phyloP scores from a whole-genome alignment of 2,888 invertebrate genomes.

The Sympetrum striolatum region DNA sequence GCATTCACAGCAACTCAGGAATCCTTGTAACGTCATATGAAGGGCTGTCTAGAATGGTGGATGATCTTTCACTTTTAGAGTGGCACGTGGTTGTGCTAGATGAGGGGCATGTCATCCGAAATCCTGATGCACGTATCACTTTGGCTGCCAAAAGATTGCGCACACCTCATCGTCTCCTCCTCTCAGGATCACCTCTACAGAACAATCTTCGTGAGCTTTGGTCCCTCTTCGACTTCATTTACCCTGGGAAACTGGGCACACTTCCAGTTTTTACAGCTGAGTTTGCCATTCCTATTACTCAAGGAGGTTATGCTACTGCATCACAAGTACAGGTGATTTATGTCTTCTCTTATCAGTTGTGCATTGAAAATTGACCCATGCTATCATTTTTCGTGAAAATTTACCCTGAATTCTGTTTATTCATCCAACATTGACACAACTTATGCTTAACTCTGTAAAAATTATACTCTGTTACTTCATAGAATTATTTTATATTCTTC shows the following conservation, averaged over 20 bases:
- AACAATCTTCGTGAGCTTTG: constrained; percentile 91
- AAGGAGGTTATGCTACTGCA: constrained; percentile 91
- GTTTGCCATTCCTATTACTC: constrained; percentile 87
- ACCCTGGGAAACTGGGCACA: constrained; percentile 88
- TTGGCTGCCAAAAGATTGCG: constrained; percentile 76
- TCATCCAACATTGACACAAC: background rate
- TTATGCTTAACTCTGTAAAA: too few relatives aligned
- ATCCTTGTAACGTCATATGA: constrained; percentile 86
- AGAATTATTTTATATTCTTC: too few relatives aligned
- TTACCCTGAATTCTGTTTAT: background rate
- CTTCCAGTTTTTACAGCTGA: constrained; percentile 83
- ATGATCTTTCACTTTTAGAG: constrained; percentile 69
- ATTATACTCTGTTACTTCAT: too few relatives aligned
- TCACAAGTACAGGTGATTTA: constrained; percentile 65
- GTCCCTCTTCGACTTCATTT: constrained; percentile 92
- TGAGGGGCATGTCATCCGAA: constrained; percentile 93
- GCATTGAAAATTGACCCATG: too few relatives aligned
- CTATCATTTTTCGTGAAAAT: too few relatives aligned
- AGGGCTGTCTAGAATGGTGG: constrained; percentile 76
- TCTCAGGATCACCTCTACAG: constrained; percentile 93
- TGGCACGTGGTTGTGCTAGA: constrained; percentile 93
- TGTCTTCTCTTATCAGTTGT: background rate
- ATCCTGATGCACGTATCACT: constrained; percentile 84
- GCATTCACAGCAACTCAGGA: constrained; percentile 71
- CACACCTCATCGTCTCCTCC: constrained; percentile 82